Conservation (phyloP, 2,113 vertebrate species). For the Urocitellus parryii region DNA sequence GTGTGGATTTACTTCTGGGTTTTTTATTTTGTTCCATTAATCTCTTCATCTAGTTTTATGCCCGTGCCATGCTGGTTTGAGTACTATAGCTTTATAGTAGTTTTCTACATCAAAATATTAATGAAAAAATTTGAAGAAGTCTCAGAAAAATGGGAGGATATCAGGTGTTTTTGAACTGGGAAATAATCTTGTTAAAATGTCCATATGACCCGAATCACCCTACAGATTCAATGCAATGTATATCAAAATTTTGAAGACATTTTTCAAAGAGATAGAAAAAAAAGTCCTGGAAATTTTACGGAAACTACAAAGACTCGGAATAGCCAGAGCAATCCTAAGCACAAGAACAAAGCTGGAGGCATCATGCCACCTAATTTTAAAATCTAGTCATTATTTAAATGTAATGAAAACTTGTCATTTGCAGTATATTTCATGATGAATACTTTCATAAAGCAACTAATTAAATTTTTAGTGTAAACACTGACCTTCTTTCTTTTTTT, state of each 20-base stretch:
- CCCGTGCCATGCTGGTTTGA: background rate
- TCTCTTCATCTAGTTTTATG: background rate
- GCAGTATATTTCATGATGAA: background rate
- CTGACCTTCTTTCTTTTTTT: conserved; percentile 26
- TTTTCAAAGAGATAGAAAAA: conserved; percentile 11
- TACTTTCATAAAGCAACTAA: background rate
- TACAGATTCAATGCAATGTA: background rate
- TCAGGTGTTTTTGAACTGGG: background rate
- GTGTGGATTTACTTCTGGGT: background rate
- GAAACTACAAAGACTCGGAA: background rate
- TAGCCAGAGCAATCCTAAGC: background rate
- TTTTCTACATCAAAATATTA: background rate
- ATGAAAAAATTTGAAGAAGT: background rate
- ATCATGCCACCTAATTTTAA: background rate
- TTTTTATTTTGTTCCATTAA: background rate
- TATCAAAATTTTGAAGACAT: background rate
- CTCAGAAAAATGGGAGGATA: background rate
- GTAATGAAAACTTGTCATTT: background rate
- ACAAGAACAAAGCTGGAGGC: background rate
- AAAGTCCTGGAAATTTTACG: background rate
- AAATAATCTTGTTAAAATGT: background rate
- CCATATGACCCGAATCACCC: background rate
- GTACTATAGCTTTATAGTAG: background rate
- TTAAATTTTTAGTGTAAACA: conserved; percentile 35
- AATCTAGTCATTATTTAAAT: conserved; percentile 25